Base-by-base conservation (phyloP, 2,888 invertebrate species). In the Alitta virens region DNA sequence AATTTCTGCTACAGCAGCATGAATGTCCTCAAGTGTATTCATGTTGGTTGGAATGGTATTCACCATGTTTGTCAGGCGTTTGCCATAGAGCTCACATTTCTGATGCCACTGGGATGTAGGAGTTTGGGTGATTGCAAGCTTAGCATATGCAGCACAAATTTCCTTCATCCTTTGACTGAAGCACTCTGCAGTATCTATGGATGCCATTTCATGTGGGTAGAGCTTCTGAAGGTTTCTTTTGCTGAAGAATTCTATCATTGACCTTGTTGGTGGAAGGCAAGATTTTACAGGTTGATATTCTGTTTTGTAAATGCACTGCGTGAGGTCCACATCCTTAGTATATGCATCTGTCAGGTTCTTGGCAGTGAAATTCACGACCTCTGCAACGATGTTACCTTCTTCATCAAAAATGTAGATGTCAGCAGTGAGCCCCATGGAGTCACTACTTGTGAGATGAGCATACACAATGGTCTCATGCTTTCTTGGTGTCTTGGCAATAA, bases 291-390 rank as follows among this genome's bases (percentile, higher is more conserved):
- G 56, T 50, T 62, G 62, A 27, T 43, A 56, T 33, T 46, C 62
- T 38, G 38, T 62, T 16, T 27, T 46, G 62, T 62, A 62, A 14
- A 62, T 12, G 25, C 62, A 62, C n/a, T 27, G 26, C 2, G 27
- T 25, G 38, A 56, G 23, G 21, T 56, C 62, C 2, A 56, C 24
- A 12, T 56, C 24, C 9, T 40, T 23, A 9, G 49, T 51, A 23
- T n/a, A 33, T 12, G 49, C n/a, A 12, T 23, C 40, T 21, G 50
- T 43, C 5, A 38, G 26, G 51, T 62, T 62, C 40, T 50, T 43
- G 24, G 55, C 62, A 12, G 21, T 23, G 42, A 62, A 56, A 23
- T 52, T 52, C 12, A n/a, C 21, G n/a, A 62, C 56, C 25, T 56
- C 56, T 23, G 52, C 54, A 25, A 62, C 9, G 7, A 62, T 38